These are phyloP conservation scores for Periophthalmus modestus DNA, from an alignment of 2,113 vertebrate genomes.

Conservation along the genomic window DNA sequence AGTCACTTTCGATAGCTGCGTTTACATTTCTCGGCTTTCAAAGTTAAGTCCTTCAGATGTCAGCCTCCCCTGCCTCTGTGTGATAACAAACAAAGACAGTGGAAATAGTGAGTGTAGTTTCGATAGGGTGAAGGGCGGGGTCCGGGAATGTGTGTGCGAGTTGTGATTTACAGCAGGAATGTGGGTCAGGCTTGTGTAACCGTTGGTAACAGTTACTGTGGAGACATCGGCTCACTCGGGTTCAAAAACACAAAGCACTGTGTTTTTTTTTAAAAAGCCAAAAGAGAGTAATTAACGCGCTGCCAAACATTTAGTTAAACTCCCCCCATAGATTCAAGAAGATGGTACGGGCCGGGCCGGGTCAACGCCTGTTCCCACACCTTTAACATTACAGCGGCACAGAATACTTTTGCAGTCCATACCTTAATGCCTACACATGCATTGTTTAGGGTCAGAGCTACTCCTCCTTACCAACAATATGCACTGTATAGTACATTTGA, in stretches of 20 bases:
- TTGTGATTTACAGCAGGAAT: conserved; percentile 72
- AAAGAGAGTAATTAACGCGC: conserved; percentile 40
- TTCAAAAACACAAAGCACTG: conserved; percentile 46
- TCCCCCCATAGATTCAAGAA: background rate
- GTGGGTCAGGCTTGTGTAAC: conserved; percentile 67
- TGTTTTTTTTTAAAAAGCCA: conserved; percentile 11
- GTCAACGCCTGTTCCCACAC: background rate
- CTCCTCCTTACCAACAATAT: background rate
- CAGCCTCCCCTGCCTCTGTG: background rate
- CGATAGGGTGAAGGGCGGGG: conserved; percentile 61
- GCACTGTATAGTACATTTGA: too few relatives aligned
- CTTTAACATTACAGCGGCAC: background rate
- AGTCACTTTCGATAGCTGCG: background rate
- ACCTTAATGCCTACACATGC: background rate
- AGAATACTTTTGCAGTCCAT: background rate
- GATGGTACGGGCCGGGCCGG: conserved; percentile 11
- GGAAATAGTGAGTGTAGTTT: conserved; percentile 58
- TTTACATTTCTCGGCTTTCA: background rate
- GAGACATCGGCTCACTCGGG: conserved; percentile 48
- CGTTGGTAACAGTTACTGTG: conserved; percentile 65
- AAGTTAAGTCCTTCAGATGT: background rate
- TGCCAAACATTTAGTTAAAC: conserved; percentile 8
- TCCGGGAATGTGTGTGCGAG: conserved; percentile 41
- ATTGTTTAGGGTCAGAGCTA: background rate
- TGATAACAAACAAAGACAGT: conserved; percentile 27